These are phyloP conservation scores for Villa cingulata DNA, from an alignment of 2,888 invertebrate genomes.

Conservation along the genomic window DNA sequence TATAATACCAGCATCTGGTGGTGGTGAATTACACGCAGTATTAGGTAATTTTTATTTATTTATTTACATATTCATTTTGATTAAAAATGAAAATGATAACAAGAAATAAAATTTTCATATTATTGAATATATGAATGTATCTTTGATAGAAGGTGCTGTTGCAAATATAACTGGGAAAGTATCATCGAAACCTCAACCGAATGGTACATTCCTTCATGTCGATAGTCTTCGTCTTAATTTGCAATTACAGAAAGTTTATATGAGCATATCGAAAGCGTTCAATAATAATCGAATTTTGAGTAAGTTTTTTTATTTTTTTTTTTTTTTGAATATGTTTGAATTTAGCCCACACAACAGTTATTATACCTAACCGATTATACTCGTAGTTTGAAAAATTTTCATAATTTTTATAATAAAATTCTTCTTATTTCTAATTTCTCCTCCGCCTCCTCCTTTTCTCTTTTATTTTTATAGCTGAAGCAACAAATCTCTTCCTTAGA, in stretches of 20 bases:
- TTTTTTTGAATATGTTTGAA: too few species aligned
- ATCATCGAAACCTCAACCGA: slow-evolving; percentile 36
- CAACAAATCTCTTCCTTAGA: slow-evolving; percentile 54
- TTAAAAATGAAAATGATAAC: background rate
- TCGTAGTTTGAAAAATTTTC: background rate
- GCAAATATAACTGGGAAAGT: slow-evolving; percentile 46
- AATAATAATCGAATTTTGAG: slow-evolving; percentile 56
- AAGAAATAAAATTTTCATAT: background rate
- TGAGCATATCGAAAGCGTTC: slow-evolving; percentile 52
- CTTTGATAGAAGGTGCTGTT: slow-evolving; percentile 41
- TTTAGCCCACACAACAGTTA: too few species aligned
- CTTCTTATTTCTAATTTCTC: background rate
- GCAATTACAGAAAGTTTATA: slow-evolving; percentile 45
- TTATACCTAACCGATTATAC: too few species aligned
- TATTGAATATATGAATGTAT: background rate
- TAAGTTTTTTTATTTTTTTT: slow-evolving; percentile 34
- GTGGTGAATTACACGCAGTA: slow-evolving; percentile 51
- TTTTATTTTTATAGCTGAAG: slow-evolving; percentile 43
- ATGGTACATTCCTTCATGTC: slow-evolving; percentile 44
- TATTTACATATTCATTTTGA: too few species aligned
- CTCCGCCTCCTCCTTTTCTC: background rate
- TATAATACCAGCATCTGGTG: slow-evolving; percentile 56
- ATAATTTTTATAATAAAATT: slow-evolving; percentile 5
- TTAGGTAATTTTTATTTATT: slow-evolving; percentile 42
- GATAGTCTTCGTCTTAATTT: slow-evolving; percentile 48